These are phyloP conservation scores for Meteorus cinctellus DNA, from an alignment of 2,888 invertebrate genomes.

Conservation along the genomic window DNA sequence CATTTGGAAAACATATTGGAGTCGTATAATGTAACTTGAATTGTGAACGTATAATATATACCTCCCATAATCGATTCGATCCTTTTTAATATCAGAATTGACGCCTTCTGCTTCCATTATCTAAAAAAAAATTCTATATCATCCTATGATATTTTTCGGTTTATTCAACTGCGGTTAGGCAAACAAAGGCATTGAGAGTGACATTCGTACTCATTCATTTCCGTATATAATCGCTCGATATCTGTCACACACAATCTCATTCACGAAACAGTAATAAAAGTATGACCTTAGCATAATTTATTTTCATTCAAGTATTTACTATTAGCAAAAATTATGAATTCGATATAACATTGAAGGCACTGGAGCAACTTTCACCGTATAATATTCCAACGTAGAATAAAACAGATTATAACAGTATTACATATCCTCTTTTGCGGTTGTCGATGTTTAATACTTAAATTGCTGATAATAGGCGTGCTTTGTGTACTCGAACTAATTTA, in stretches of 20 bases:
- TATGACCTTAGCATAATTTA: conserved; percentile 4
- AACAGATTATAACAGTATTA: neutral
- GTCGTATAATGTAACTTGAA: too few species aligned
- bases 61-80: conserved; percentile 23
- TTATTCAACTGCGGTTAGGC: neutral
- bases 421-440: neutral
- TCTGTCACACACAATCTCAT: neutral
- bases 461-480: neutral
- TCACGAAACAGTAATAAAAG: conserved; percentile 12
- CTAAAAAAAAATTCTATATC: neutral
- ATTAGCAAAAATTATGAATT: neutral
- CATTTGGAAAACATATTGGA: neutral
- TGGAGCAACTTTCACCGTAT: conserved; percentile 4
- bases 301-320: neutral
- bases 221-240: neutral
- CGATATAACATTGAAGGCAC: neutral
- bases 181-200: neutral
- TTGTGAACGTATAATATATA: neutral
- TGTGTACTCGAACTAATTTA: neutral
- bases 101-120: conserved; percentile 15
- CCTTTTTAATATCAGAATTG: conserved; percentile 5
- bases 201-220: neutral
- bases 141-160: neutral
- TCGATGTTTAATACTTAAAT: neutral
- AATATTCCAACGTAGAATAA: neutral